phyloP scores from a whole-genome alignment of 2,113 vertebrate genomes.

The Thunnus maccoyii region DNA sequence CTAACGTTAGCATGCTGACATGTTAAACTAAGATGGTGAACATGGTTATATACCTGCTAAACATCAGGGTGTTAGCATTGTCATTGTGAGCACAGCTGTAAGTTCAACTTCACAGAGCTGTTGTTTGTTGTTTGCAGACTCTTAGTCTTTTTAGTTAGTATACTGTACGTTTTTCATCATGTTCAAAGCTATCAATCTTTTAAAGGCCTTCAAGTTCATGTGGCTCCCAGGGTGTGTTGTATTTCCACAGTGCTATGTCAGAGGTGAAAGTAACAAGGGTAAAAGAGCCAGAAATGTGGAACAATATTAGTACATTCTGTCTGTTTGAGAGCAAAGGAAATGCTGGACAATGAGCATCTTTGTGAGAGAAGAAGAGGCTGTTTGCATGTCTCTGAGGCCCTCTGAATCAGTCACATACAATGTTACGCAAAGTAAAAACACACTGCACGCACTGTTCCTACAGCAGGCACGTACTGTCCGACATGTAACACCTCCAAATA shows the following conservation, averaged over 20 bases:
- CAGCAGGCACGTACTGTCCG: slow-evolving; percentile 11
- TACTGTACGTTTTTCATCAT: too few species aligned
- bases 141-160: too few species aligned
- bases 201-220: slow-evolving; percentile 12
- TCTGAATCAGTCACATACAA: slow-evolving; percentile 51
- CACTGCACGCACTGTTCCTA: slow-evolving; percentile 41
- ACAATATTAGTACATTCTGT: slow-evolving; percentile 50
- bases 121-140: too few species aligned
- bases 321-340: slow-evolving; percentile 45
- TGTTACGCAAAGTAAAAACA: slow-evolving; percentile 45
- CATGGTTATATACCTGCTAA: too few species aligned
- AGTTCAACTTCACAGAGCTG: too few species aligned
- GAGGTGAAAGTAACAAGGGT: slow-evolving; percentile 24
- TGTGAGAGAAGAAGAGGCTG: slow-evolving; percentile 69
- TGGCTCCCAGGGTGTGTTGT: slow-evolving; percentile 6
- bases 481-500: slow-evolving; percentile 25
- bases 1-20: too few species aligned
- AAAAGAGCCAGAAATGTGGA: slow-evolving; percentile 28
- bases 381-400: slow-evolving; percentile 58
- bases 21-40: too few species aligned
- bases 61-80: too few species aligned
- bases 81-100: too few species aligned
- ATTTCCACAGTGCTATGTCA: slow-evolving; percentile 27
- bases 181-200: neutral
- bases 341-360: slow-evolving; percentile 71